A percentile compares a stretch with the other conserved stretches of the same genome.
phyloP scores from a whole-genome alignment of 1,140 invertebrate genomes.

The fruit fly (Drosophila melanogaster) region Release_6_plus_ISO1_MT NT_033777.3:15806501-15807000 shows the following conservation, averaged over 20 bases:
- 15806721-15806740: constrained; percentile 25
- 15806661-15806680: constrained; percentile 3
- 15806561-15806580: constrained; percentile 9
- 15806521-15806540: too few relatives aligned
- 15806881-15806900: neutral
- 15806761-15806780: constrained; percentile 71
- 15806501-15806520: too few relatives aligned
- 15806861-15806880: constrained; percentile 24
- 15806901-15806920: constrained; percentile 3
- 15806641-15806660: neutral
- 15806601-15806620: neutral
- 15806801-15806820: constrained; percentile 72
- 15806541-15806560: neutral
- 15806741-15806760: constrained; percentile 36
- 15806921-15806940: neutral
- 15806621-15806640: neutral
- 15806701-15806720: neutral
- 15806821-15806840: constrained; percentile 31
- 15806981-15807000: constrained; percentile 25
- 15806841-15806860: constrained; percentile 58
- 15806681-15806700: neutral
- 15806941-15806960: constrained; percentile 71
- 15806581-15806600: constrained; percentile 5
- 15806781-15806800: constrained; percentile 79
- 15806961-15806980: constrained; percentile 74